A percentile compares a stretch with the other conserved stretches of the same genome.
phyloP scores from a whole-genome alignment of 2,797 vertebrate genomes.

The Acipenser ruthenus region DNA sequence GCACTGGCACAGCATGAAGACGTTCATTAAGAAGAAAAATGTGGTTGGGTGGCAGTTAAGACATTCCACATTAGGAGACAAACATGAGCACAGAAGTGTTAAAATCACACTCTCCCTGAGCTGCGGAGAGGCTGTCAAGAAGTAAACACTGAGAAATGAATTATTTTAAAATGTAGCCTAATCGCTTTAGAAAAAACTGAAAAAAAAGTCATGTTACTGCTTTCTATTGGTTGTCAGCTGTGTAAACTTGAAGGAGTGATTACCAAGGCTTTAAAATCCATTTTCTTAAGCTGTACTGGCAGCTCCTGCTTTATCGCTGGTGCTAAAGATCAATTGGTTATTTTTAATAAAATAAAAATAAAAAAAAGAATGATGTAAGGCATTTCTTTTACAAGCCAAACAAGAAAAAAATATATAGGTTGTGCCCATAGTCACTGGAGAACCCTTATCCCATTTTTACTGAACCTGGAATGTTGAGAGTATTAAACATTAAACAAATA shows the following conservation, averaged over 20 bases:
- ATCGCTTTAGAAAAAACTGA: neutral
- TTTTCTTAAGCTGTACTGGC: neutral
- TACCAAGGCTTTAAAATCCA: neutral
- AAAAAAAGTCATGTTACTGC: neutral
- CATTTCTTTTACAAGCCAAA: too few relatives aligned
- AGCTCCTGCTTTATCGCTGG: too few relatives aligned
- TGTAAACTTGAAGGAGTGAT: neutral
- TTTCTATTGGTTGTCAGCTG: slow-evolving; percentile 3
- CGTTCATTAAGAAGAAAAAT: slow-evolving; percentile 9
- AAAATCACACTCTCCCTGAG: slow-evolving; percentile 7
- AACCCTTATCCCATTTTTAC: too few relatives aligned
- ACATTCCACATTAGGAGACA: slow-evolving; percentile 18
- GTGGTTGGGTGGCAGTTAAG: slow-evolving; percentile 7
- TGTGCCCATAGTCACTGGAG: too few relatives aligned
- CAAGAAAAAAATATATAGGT: too few relatives aligned
- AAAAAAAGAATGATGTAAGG: too few relatives aligned
- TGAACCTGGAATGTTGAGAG: too few relatives aligned
- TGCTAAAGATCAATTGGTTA: too few relatives aligned
- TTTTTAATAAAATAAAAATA: too few relatives aligned
- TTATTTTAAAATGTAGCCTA: neutral
- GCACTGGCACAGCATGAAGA: slow-evolving; percentile 10
- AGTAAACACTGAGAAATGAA: slow-evolving; percentile 11
- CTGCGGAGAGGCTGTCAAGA: neutral
- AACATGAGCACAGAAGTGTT: slow-evolving; percentile 11
- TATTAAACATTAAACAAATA: too few relatives aligned